Conservation (phyloP, 2,888 invertebrate genomes). For the Macaria liturata region DNA sequence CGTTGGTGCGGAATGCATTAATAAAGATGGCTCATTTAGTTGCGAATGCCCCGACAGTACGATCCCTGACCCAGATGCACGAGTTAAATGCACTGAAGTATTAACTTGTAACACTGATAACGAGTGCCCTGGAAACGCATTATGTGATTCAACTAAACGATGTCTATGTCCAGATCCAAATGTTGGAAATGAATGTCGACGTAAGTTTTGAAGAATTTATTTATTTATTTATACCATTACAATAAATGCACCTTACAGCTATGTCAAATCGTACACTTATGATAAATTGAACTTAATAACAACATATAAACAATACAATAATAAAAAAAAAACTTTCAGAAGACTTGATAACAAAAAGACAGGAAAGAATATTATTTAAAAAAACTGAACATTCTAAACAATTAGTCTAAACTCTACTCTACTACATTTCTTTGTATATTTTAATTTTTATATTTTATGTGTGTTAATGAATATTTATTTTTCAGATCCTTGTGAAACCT, state of each 20-base stretch:
- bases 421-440: no score
- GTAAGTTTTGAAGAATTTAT: constrained; percentile 80
- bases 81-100: constrained; percentile 91
- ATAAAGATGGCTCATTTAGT: constrained; percentile 88
- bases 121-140: constrained; percentile 95
- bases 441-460: background rate
- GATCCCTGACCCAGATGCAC: constrained; percentile 92
- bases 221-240: no score
- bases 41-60: constrained; percentile 93
- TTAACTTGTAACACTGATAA: constrained; percentile 89
- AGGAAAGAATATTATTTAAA: no score
- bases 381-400: no score
- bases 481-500: constrained; percentile 94
- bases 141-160: constrained; percentile 90
- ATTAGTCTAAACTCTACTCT: no score
- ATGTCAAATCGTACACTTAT: no score
- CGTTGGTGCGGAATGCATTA: constrained; percentile 90
- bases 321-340: no score
- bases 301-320: no score
- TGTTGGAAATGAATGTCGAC: constrained; percentile 95
- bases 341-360: no score
- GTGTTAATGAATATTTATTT: constrained; percentile 29
- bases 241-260: no score
- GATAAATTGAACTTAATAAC: no score
- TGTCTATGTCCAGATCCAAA: constrained; percentile 96